Percentiles rank a stretch among this genome's conserved stretches.
Conservation (phyloP, 2,888 invertebrate species). For the Ctenicera cuprea region DNA sequence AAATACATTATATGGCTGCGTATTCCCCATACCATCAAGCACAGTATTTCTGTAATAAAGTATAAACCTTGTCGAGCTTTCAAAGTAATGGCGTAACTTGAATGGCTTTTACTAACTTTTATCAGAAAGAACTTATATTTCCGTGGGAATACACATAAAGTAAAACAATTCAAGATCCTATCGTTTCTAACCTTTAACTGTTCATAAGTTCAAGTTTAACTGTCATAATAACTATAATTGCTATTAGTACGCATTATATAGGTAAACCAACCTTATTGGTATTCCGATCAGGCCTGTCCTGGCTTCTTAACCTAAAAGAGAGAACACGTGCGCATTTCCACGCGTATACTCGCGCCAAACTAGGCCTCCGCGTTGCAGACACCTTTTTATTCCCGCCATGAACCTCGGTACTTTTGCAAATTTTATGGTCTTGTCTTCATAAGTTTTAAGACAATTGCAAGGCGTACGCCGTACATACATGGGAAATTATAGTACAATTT, state of each 20-base stretch:
- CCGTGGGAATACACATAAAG: background rate
- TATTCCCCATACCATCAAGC: no score
- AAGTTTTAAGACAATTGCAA: no score
- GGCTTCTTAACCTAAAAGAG: slow-evolving; percentile 31
- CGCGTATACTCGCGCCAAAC: slow-evolving; percentile 16
- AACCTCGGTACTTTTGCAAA: no score
- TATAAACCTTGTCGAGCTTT: no score
- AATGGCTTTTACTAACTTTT: background rate
- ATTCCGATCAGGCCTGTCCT: slow-evolving; percentile 15
- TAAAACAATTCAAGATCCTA: slow-evolving; percentile 2
- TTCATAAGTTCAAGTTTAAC: slow-evolving; percentile 7
- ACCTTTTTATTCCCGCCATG: background rate
- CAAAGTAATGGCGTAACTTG: no score
- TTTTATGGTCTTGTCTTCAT: no score
- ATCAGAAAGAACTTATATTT: no score
- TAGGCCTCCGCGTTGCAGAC: background rate
- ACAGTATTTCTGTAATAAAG: no score
- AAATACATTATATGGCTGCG: no score
- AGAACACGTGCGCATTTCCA: slow-evolving; percentile 25
- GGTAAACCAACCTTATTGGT: background rate
- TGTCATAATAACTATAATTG: slow-evolving; percentile 10
- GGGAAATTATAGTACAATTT: no score
- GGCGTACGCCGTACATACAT: no score
- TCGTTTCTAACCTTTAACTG: slow-evolving; percentile 5
- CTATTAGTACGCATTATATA: background rate